phyloP scores from a whole-genome alignment of 2,113 vertebrate species.

The Scomber colias region DNA sequence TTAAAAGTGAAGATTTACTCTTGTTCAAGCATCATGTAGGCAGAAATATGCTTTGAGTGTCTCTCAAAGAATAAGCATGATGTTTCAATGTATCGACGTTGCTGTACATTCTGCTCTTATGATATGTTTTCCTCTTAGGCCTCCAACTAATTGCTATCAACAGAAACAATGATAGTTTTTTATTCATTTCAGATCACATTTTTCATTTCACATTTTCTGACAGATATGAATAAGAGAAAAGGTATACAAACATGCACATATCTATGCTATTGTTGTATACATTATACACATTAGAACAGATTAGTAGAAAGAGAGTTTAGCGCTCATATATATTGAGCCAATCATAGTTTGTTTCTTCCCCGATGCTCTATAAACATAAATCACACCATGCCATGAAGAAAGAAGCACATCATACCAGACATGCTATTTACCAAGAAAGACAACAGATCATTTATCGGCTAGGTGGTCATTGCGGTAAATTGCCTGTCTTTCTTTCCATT shows the following conservation, averaged over 20 bases:
- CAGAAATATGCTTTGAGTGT: conserved; percentile 29
- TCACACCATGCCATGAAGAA: conserved; percentile 26
- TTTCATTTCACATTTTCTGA: conserved; percentile 42
- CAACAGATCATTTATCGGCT: conserved; percentile 63
- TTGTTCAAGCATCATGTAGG: conserved; percentile 22
- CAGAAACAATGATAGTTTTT: conserved; percentile 39
- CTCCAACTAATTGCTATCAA: conserved; percentile 47
- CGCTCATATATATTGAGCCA: conserved; percentile 47
- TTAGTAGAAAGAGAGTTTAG: conserved; percentile 26
- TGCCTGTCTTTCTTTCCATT: conserved; percentile 48
- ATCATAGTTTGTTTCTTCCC: conserved; percentile 41
- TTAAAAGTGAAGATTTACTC: conserved; percentile 13
- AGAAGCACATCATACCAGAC: conserved; percentile 50
- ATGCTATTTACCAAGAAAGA: conserved; percentile 62
- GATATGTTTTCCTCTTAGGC: conserved; percentile 21
- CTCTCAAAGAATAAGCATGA: conserved; percentile 20
- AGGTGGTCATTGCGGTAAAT: conserved; percentile 51
- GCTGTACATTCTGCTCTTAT: conserved; percentile 8
- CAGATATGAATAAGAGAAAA: conserved; percentile 37
- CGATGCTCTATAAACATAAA: conserved; percentile 34
- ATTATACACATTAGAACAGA: conserved; percentile 40
- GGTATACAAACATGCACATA: conserved; percentile 35
- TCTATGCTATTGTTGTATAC: conserved; percentile 6
- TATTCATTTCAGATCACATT: conserved; percentile 52
- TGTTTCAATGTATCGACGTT: conserved; percentile 10